phyloP scores from a whole-genome alignment of 2,113 vertebrate genomes.

The Malurus melanocephalus region DNA sequence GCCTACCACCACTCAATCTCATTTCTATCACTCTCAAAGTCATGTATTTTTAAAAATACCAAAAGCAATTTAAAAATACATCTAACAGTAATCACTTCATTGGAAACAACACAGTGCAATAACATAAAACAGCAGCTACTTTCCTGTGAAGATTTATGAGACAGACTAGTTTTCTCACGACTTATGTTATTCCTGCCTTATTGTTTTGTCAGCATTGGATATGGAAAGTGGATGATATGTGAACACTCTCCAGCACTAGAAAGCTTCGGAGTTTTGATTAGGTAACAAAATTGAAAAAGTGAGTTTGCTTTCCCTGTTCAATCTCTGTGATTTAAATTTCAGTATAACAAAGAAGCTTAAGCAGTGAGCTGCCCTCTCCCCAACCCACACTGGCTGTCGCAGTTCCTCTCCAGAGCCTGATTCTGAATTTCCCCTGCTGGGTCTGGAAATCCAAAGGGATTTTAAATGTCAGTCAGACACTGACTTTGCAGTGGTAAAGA shows the following conservation, averaged over 20 bases:
- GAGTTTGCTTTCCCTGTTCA: slow-evolving; percentile 40
- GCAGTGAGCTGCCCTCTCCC: background rate
- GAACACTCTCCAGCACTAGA: slow-evolving; percentile 56
- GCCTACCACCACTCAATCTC: slow-evolving; percentile 15
- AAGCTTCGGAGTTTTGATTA: slow-evolving; percentile 54
- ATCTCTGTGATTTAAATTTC: slow-evolving; percentile 33
- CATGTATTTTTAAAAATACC: slow-evolving; percentile 65
- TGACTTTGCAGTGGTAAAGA: background rate
- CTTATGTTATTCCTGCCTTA: slow-evolving; percentile 46
- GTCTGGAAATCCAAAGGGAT: slow-evolving; percentile 1
- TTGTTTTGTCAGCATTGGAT: slow-evolving; percentile 63
- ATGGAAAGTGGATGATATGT: slow-evolving; percentile 64
- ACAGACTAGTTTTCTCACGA: slow-evolving; percentile 26
- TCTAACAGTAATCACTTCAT: slow-evolving; percentile 50
- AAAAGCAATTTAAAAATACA: slow-evolving; percentile 57
- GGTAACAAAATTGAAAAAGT: slow-evolving; percentile 58
- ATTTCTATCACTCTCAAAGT: slow-evolving; percentile 43
- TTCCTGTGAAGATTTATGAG: slow-evolving; percentile 56
- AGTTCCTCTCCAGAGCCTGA: background rate
- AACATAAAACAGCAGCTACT: slow-evolving; percentile 63
- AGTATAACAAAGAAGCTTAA: background rate
- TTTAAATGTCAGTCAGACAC: background rate
- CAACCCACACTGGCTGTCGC: background rate
- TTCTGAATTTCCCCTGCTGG: background rate
- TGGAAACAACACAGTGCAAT: slow-evolving; percentile 55